phyloP scores from a whole-genome alignment of 2,113 vertebrate genomes.

The Hymenochirus boettgeri region DNA sequence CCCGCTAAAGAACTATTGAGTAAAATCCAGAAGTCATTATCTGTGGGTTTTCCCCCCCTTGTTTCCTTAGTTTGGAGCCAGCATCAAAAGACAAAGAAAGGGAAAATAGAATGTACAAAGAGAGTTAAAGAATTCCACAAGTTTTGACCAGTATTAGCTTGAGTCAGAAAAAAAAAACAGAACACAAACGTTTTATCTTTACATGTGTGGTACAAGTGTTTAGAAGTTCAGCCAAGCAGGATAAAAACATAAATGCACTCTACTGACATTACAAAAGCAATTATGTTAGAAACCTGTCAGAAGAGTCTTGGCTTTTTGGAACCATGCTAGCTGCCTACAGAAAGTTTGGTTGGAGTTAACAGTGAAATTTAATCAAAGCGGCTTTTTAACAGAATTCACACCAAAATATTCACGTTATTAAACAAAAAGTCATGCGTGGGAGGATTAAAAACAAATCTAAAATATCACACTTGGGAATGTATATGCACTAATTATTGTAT shows the following conservation, averaged over 20 bases:
- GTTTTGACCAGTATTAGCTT: constrained; percentile 55
- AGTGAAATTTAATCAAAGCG: constrained; percentile 1
- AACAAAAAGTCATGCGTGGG: background rate
- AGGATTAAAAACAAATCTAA: background rate
- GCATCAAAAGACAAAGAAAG: no score
- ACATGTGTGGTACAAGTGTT: constrained; percentile 52
- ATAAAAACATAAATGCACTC: constrained; percentile 61
- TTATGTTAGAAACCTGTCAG: constrained; percentile 64
- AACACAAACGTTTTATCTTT: constrained; percentile 53
- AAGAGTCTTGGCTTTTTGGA: constrained; percentile 50
- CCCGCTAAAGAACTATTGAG: no score
- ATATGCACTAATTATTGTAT: background rate
- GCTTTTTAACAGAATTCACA: background rate
- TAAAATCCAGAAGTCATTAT: no score
- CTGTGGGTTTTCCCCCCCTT: no score
- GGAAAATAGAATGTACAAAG: no score
- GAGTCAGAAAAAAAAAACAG: constrained; percentile 46
- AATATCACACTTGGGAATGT: background rate
- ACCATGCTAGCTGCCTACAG: constrained; percentile 52
- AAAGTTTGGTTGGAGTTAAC: constrained; percentile 57
- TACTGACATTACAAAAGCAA: constrained; percentile 70
- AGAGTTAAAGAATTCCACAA: constrained; percentile 44
- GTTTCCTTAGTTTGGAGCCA: no score
- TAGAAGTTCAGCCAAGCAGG: constrained; percentile 61
- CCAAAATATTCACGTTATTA: background rate